These are phyloP conservation scores for Labeo catla DNA, from an alignment of 2,113 vertebrate species.

Conservation along the genomic window DNA sequence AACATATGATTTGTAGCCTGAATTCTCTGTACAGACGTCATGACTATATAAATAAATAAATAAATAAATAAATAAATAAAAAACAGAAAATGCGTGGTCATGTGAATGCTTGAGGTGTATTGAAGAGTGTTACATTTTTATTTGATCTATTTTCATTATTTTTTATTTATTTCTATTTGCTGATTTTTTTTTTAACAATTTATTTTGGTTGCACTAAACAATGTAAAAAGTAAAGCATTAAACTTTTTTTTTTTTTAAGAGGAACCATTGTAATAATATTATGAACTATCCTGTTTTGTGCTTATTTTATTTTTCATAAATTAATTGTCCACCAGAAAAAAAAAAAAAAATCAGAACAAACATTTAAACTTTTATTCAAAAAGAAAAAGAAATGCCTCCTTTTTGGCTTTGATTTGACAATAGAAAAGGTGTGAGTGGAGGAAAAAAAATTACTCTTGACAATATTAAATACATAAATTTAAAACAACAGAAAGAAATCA, in stretches of 20 bases:
- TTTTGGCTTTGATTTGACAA: not conserved
- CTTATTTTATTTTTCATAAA: not conserved
- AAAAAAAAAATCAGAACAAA: not conserved
- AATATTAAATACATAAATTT: not conserved
- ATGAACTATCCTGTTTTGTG: constrained; percentile 18
- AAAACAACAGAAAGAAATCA: not conserved
- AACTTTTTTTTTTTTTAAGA: constrained; percentile 78
- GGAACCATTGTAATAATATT: constrained; percentile 58
- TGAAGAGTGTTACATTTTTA: not conserved
- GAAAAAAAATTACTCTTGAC: not conserved
- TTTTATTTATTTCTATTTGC: not conserved
- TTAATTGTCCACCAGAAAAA: not conserved
- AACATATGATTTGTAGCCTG: constrained; percentile 82
- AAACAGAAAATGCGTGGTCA: constrained; percentile 77
- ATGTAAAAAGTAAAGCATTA: constrained; percentile 77
- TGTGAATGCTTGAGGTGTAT: constrained; percentile 69
- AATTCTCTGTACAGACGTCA: constrained; percentile 82
- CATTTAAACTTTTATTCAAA: not conserved
- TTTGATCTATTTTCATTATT: not conserved
- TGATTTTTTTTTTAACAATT: constrained; percentile 73
- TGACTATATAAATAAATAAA: constrained; percentile 70
- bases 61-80: too few species aligned
- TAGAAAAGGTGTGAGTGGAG: not conserved
- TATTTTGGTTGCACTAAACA: constrained; percentile 71
- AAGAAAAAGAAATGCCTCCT: not conserved